Evolutionary conservation across 2,888 invertebrate species (phyloP).

Genomic region (Ceraclea dissimilis): DNA sequence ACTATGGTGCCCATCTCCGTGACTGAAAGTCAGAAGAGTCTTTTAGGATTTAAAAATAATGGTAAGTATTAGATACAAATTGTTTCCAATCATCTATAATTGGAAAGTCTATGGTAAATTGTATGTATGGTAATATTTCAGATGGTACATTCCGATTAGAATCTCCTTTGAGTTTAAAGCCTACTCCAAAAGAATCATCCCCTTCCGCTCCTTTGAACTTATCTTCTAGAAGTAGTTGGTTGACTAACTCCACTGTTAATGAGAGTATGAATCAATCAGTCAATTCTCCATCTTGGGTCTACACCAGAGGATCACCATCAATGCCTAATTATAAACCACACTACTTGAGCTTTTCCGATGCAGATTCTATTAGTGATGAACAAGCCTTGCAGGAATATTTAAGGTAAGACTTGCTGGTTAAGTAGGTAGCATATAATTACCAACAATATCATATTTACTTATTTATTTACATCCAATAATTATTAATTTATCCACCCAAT

Average conservation of each 20-base stretch:
- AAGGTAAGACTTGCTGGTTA: too few relatives aligned
- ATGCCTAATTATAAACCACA: conserved; percentile 21
- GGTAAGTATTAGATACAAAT: conserved; percentile 30
- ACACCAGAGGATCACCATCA: conserved; percentile 30
- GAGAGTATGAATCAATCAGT: conserved; percentile 32
- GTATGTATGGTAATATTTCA: too few relatives aligned
- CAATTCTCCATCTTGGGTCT: conserved; percentile 36
- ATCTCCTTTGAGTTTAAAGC: conserved; percentile 1
- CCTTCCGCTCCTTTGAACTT: conserved; percentile 10
- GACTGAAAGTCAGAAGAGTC: conserved; percentile 43
- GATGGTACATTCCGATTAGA: conserved; percentile 28
- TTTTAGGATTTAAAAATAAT: conserved; percentile 44
- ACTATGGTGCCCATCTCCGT: conserved; percentile 40
- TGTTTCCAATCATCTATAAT: too few relatives aligned
- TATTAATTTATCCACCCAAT: too few relatives aligned
- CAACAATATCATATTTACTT: too few relatives aligned
- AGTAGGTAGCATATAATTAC: conserved; percentile 27
- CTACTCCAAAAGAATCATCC: background rate
- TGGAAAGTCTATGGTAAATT: too few relatives aligned
- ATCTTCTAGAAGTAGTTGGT: conserved; percentile 34
- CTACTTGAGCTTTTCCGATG: conserved; percentile 16
- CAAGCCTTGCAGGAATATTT: conserved; percentile 41
- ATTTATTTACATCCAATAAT: too few relatives aligned
- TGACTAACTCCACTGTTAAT: conserved; percentile 32
- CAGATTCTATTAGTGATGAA: conserved; percentile 45